Evolutionary conservation across 2,797 vertebrate species (phyloP).

Genomic region (Phoebastria nigripes): DNA sequence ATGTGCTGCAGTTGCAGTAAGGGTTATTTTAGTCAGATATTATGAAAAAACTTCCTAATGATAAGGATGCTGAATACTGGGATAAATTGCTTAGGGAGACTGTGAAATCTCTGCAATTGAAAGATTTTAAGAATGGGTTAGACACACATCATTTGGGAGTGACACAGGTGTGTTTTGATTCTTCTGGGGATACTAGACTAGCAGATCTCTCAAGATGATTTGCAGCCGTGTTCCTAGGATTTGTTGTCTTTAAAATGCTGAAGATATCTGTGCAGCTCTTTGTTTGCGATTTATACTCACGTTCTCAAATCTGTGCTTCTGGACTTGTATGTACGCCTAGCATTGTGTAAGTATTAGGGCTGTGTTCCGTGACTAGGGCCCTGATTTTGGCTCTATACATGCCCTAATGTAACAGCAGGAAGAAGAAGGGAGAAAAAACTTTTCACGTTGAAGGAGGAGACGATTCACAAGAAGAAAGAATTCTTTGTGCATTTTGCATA

Average conservation of each 20-base stretch:
- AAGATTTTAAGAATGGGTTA: neutral
- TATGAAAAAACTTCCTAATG: neutral
- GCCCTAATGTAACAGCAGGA: neutral
- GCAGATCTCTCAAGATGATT: neutral
- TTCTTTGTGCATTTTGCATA: neutral
- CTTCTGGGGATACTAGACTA: neutral
- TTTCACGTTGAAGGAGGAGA: neutral
- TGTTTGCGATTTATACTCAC: neutral
- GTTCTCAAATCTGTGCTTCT: neutral
- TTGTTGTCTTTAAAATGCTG: neutral
- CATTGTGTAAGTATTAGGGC: neutral
- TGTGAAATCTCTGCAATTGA: neutral
- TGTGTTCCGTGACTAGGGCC: neutral
- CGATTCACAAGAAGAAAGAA: neutral
- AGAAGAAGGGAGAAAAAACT: neutral
- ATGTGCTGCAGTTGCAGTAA: neutral
- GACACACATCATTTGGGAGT: neutral
- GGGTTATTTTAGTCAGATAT: neutral
- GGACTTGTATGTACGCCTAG: rapidly evolving
- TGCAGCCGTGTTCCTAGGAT: neutral
- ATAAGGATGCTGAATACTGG: neutral
- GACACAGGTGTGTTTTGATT: neutral
- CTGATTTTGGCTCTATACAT: neutral
- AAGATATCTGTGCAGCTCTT: neutral
- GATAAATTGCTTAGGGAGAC: neutral